Percentiles rank a stretch among this genome's conserved stretches.
phyloP scores from a whole-genome alignment of 2,113 vertebrate species.

The Alectura lathami region DNA sequence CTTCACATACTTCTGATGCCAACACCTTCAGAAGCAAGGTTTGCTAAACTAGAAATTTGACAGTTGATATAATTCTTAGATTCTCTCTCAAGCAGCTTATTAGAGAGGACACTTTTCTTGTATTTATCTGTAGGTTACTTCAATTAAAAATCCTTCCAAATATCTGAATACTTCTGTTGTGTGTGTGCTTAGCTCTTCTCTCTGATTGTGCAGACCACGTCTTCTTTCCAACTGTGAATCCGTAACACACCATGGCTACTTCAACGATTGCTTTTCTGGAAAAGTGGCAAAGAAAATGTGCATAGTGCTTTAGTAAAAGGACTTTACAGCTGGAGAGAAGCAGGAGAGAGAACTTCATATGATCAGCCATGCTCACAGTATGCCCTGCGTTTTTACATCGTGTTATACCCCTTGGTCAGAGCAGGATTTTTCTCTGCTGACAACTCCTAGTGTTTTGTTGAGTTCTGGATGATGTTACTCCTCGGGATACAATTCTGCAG shows the following conservation, averaged over 20 bases:
- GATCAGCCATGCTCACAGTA: background rate
- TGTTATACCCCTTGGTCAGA: background rate
- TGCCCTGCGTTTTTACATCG: background rate
- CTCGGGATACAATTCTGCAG: background rate
- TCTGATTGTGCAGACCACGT: background rate
- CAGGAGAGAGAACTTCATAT: background rate
- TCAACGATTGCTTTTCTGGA: background rate
- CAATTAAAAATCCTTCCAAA: background rate
- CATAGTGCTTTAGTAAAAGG: background rate
- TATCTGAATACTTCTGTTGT: background rate
- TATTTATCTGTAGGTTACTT: background rate
- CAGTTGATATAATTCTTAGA: background rate
- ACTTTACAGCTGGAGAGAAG: background rate
- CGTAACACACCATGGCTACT: background rate
- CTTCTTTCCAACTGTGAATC: background rate
- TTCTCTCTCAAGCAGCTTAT: background rate
- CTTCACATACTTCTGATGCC: background rate
- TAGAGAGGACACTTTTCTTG: background rate
- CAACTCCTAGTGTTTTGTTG: background rate
- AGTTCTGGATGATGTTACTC: background rate
- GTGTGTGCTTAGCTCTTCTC: background rate
- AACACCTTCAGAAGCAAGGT: background rate
- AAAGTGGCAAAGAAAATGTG: background rate
- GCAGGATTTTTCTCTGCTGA: background rate
- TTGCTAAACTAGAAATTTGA: background rate